Evolutionary conservation across 2,113 vertebrate genomes (phyloP).

Genomic region (Rostratula benghalensis): DNA sequence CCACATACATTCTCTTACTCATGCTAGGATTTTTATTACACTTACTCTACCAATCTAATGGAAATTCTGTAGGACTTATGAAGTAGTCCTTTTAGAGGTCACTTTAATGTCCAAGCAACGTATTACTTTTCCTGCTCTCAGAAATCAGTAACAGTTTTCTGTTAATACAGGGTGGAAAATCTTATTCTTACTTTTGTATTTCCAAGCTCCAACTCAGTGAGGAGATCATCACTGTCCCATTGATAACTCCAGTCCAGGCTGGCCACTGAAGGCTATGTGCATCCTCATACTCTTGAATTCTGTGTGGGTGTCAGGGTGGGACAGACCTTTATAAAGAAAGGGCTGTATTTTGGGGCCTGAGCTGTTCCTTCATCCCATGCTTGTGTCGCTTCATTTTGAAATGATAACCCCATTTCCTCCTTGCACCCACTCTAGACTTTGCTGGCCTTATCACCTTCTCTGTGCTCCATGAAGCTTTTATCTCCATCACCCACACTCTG

Average conservation of each 20-base stretch:
- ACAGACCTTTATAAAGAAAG: background rate
- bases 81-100: background rate
- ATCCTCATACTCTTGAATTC: background rate
- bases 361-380: background rate
- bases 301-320: background rate
- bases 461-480: background rate
- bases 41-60: background rate
- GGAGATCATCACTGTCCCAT: background rate
- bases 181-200: background rate
- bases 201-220: background rate
- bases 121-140: background rate
- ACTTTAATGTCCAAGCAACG: background rate
- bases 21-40: background rate
- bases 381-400: background rate
- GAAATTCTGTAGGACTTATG: background rate
- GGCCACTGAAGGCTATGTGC: background rate
- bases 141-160: background rate
- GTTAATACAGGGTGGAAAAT: background rate
- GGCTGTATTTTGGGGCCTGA: rapidly evolving
- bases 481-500: background rate
- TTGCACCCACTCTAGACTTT: background rate
- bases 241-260: background rate
- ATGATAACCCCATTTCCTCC: background rate
- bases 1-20: background rate
- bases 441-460: background rate